Percentiles rank a stretch among this genome's conserved stretches.
These are phyloP conservation scores for Hylaeus anthracinus DNA, from an alignment of 1,140 invertebrate species.

Conservation along the genomic window DNA sequence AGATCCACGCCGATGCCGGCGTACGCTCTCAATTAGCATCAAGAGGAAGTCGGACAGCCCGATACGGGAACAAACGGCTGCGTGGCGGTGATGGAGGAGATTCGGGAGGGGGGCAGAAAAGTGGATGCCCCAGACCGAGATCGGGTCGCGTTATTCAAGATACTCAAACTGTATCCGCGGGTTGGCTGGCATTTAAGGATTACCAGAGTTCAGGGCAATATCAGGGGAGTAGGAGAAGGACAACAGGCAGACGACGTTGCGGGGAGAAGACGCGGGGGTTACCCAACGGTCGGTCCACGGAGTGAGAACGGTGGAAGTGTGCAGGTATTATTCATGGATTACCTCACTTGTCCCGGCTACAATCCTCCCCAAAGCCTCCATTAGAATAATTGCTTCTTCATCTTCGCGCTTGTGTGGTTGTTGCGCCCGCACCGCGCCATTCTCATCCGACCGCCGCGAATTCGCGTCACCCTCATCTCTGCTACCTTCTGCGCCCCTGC, in stretches of 20 bases:
- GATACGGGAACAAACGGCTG: slow-evolving; percentile 24
- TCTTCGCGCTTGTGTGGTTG: slow-evolving; percentile 75
- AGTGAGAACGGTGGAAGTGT: slow-evolving; percentile 49
- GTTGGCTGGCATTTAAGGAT: slow-evolving; percentile 74
- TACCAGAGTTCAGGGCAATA: slow-evolving; percentile 77
- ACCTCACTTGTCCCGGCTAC: slow-evolving; percentile 78
- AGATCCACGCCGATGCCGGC: slow-evolving; percentile 1
- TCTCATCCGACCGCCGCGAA: slow-evolving; percentile 37
- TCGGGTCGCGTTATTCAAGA: slow-evolving; percentile 62
- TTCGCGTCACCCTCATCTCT: not conserved
- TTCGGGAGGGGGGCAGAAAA: not conserved
- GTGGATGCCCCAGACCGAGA: not conserved
- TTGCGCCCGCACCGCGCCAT: slow-evolving; percentile 43
- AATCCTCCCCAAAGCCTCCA: slow-evolving; percentile 77
- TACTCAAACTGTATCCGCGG: slow-evolving; percentile 66
- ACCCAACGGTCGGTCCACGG: slow-evolving; percentile 28
- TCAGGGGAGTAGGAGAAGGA: slow-evolving; percentile 68
- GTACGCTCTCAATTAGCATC: slow-evolving; percentile 54
- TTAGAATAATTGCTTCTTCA: slow-evolving; percentile 81
- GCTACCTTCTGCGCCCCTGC: not conserved
- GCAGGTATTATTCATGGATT: slow-evolving; percentile 79
- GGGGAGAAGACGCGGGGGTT: slow-evolving; percentile 41
- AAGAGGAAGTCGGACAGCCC: slow-evolving; percentile 16
- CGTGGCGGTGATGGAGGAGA: too few species aligned
- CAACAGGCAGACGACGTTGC: slow-evolving; percentile 45